phyloP scores from a whole-genome alignment of 2,888 invertebrate species.

The Spisula solida region DNA sequence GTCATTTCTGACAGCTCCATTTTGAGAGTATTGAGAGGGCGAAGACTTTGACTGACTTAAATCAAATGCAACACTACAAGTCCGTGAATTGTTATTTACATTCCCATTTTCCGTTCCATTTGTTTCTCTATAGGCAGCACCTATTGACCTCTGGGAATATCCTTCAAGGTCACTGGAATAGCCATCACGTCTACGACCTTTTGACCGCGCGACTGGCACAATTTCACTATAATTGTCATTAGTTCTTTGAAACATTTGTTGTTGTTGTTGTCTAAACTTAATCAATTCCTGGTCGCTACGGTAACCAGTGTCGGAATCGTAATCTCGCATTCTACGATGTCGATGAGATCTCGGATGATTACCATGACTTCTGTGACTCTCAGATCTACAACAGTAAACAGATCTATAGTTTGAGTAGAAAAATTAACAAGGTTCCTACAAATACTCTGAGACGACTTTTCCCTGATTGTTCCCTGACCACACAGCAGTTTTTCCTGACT shows the following conservation, averaged over 20 bases:
- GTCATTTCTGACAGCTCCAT: conserved; percentile 66
- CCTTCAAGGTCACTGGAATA: conserved; percentile 85
- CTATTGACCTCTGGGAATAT: conserved; percentile 73
- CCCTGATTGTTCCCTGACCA: too few species aligned
- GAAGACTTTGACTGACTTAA: conserved; percentile 61
- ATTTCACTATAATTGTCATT: conserved; percentile 75
- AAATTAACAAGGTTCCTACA: too few species aligned
- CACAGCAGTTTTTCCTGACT: too few species aligned
- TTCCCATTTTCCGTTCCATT: conserved; percentile 47
- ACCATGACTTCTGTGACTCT: conserved; percentile 52
- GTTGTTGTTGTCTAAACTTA: conserved; percentile 71
- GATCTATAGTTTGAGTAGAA: neutral
- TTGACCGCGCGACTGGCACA: conserved; percentile 59
- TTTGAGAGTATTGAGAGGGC: conserved; percentile 42
- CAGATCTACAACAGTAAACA: conserved; percentile 30
- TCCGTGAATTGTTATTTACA: conserved; percentile 23
- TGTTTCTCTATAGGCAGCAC: conserved; percentile 61
- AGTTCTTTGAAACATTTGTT: conserved; percentile 63
- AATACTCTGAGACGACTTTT: too few species aligned
- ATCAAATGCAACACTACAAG: conserved; percentile 69
- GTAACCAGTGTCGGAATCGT: conserved; percentile 86
- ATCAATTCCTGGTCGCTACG: conserved; percentile 82
- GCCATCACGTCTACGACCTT: conserved; percentile 74
- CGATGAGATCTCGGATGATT: conserved; percentile 66
- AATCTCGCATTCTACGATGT: conserved; percentile 79